Evolutionary conservation across 2,113 vertebrate genomes (phyloP).

Genomic region (Etheostoma spectabile): DNA sequence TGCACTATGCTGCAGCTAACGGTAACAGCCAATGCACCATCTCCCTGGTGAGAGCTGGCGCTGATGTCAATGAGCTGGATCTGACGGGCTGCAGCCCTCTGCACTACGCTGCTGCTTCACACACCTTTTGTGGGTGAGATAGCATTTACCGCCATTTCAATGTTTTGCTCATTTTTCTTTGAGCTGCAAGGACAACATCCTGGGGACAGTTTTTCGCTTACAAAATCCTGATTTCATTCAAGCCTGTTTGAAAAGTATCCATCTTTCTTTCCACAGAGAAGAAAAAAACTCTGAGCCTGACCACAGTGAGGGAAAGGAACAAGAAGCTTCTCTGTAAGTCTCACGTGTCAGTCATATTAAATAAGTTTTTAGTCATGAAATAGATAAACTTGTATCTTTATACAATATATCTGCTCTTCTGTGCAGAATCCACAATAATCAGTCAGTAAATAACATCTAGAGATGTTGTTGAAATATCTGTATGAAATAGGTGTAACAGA

Average conservation of each 20-base stretch:
- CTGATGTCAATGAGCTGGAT: constrained; percentile 90
- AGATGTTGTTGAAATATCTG: not conserved
- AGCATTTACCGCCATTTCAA: not conserved
- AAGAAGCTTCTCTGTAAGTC: constrained; percentile 94
- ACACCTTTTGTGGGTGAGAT: constrained; percentile 91
- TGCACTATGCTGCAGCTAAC: constrained; percentile 95
- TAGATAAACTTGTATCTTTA: not conserved
- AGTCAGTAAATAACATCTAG: not conserved
- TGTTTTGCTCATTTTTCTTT: not conserved
- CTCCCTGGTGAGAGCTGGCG: constrained; percentile 90
- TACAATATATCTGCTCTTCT: not conserved
- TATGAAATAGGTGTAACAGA: not conserved
- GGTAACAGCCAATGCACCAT: constrained; percentile 93
- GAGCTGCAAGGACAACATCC: not conserved
- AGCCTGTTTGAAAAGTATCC: not conserved
- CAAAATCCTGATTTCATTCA: not conserved
- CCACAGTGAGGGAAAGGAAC: constrained; percentile 85
- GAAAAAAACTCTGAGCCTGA: constrained; percentile 84
- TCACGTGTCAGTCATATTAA: not conserved
- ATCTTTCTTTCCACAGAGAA: constrained; percentile 76
- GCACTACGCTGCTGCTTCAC: constrained; percentile 94
- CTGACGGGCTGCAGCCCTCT: constrained; percentile 92
- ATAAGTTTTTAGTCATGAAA: not conserved
- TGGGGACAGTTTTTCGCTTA: not conserved
- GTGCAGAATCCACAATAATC: not conserved